Percentiles rank a stretch among this genome's conserved stretches.
phyloP scores from a whole-genome alignment of 1,140 invertebrate species.

The Oedothorax gibbosus region DNA sequence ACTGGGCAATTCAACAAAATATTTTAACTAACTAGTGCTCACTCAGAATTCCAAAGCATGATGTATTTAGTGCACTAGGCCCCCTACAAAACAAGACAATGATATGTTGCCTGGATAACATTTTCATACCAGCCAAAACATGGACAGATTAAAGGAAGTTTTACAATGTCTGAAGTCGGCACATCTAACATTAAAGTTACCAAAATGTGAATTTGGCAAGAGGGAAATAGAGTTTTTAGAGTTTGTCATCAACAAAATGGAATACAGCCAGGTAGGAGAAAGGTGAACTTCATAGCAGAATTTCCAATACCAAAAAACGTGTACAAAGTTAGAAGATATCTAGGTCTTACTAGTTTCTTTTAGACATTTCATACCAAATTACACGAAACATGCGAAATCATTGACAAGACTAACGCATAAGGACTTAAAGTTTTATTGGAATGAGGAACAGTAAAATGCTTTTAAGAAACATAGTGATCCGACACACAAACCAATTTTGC shows the following conservation, averaged over 20 bases:
- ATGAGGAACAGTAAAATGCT: neutral
- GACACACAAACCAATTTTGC: neutral
- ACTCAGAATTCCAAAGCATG: conserved; percentile 63
- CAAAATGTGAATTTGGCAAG: conserved; percentile 59
- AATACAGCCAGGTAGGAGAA: conserved; percentile 40
- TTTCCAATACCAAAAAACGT: conserved; percentile 52
- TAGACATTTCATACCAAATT: conserved; percentile 32
- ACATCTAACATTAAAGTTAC: conserved; percentile 59
- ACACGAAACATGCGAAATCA: neutral
- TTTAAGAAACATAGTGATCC: neutral
- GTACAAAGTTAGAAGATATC: conserved; percentile 47
- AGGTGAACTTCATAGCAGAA: conserved; percentile 50
- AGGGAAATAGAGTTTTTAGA: conserved; percentile 58
- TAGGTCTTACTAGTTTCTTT: conserved; percentile 60
- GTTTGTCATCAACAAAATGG: conserved; percentile 52
- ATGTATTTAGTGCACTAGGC: conserved; percentile 62
- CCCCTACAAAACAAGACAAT: conserved; percentile 43
- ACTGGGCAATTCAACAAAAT: conserved; percentile 67
- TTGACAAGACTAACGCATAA: neutral
- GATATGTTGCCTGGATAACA: conserved; percentile 65
- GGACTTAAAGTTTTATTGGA: conserved; percentile 7
- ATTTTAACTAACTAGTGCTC: conserved; percentile 62
- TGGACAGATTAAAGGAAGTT: conserved; percentile 62
- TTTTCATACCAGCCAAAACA: conserved; percentile 62
- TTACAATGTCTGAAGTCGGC: conserved; percentile 59